Conservation (phyloP, 2,888 invertebrate genomes). For the Drosophila dives region DNA sequence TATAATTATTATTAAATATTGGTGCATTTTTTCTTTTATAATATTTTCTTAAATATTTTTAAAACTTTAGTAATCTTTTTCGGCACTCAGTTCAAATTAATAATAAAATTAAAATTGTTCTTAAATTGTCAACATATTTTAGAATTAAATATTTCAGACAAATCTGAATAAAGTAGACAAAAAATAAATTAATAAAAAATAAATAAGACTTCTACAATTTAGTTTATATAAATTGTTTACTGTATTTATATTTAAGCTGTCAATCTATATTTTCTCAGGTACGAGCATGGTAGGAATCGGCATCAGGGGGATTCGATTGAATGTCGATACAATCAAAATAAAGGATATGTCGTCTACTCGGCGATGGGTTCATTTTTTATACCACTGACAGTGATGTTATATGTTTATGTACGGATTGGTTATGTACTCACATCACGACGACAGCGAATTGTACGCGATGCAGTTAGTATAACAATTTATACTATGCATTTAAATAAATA, state of each 20-base stretch:
- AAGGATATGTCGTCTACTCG: slow-evolving; percentile 97
- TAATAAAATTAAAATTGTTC: not conserved
- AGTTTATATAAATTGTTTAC: not conserved
- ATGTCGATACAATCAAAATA: slow-evolving; percentile 96
- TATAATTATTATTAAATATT: too few relatives aligned
- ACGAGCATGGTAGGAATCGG: slow-evolving; percentile 87
- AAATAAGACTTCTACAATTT: not conserved
- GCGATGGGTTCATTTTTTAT: slow-evolving; percentile 98
- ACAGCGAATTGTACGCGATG: slow-evolving; percentile 88
- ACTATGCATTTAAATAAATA: not conserved
- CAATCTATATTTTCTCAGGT: slow-evolving; percentile 86
- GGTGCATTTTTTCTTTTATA: too few relatives aligned
- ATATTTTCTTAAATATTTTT: too few relatives aligned
- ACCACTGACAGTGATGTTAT: slow-evolving; percentile 97
- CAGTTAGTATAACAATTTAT: slow-evolving; percentile 75
- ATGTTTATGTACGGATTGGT: slow-evolving; percentile 96
- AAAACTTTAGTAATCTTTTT: not conserved
- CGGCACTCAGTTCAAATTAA: not conserved
- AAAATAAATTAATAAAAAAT: not conserved
- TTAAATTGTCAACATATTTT: not conserved
- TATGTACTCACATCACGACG: slow-evolving; percentile 93
- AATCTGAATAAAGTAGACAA: not conserved
- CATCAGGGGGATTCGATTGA: slow-evolving; percentile 86
- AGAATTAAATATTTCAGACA: not conserved
- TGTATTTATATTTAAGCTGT: not conserved